These are phyloP conservation scores for Podarcis cretensis DNA, from an alignment of 2,113 vertebrate genomes.

Conservation along the genomic window DNA sequence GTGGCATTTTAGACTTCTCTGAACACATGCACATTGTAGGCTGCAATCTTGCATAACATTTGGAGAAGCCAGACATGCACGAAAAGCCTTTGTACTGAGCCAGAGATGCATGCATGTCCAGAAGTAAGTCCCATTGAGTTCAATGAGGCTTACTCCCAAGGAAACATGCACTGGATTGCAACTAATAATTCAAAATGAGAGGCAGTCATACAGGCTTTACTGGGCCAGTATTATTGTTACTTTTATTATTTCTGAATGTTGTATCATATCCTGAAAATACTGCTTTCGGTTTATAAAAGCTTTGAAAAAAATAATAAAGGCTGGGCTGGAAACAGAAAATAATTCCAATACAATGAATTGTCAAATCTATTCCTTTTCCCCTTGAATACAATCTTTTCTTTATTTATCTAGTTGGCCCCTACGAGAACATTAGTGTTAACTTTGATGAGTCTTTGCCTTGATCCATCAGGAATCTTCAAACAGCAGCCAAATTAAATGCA, in stretches of 20 bases:
- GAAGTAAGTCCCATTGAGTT: neutral
- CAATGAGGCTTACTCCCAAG: neutral
- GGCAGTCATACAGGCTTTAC: neutral
- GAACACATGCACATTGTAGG: conserved; percentile 54
- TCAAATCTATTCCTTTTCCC: conserved; percentile 33
- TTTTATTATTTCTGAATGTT: neutral
- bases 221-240: neutral
- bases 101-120: neutral
- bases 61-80: conserved; percentile 7
- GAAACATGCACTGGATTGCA: neutral
- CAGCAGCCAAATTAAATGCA: too few species aligned
- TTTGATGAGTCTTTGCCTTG: too few species aligned
- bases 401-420: too few species aligned
- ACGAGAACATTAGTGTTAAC: too few species aligned
- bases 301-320: too few species aligned
- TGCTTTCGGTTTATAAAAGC: neutral
- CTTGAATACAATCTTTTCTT: too few species aligned
- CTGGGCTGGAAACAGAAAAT: neutral
- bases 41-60: conserved; percentile 34
- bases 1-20: conserved; percentile 48
- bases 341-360: conserved; percentile 25
- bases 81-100: neutral
- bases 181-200: neutral
- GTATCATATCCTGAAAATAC: neutral
- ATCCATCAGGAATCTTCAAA: too few species aligned